phyloP scores from a whole-genome alignment of 2,797 vertebrate species.

The Silurus lanzhouensis region DNA sequence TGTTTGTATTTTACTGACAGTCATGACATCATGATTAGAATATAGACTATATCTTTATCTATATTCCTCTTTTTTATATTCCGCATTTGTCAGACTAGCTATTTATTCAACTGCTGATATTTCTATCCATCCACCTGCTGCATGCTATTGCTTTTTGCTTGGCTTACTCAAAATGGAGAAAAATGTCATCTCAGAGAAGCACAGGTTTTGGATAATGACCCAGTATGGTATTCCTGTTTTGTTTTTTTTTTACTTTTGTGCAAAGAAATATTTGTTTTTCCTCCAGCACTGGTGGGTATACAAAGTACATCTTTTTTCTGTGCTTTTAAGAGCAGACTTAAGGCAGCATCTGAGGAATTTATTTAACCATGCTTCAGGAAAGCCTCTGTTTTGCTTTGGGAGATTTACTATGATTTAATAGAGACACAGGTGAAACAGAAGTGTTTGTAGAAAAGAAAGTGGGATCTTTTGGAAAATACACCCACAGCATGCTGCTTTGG shows the following conservation, averaged over 20 bases:
- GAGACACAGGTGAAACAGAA: conserved; percentile 2
- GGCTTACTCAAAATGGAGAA: neutral
- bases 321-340: neutral
- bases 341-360: conserved; percentile 9
- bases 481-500: conserved; percentile 8
- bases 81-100: neutral
- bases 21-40: neutral
- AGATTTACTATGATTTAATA: conserved; percentile 28
- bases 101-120: neutral
- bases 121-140: neutral
- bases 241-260: neutral
- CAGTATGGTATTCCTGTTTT: neutral
- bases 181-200: neutral
- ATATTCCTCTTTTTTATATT: neutral
- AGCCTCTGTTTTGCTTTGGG: conserved; percentile 13
- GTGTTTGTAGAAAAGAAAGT: conserved; percentile 11
- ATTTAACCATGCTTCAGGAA: neutral
- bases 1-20: neutral
- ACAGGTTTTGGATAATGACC: neutral
- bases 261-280: neutral
- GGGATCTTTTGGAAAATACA: conserved; percentile 1
- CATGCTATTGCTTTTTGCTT: neutral
- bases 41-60: neutral
- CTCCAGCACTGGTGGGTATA: neutral
- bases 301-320: neutral